phyloP scores from a whole-genome alignment of 1,140 invertebrate genomes.

The Ostrea edulis region DNA sequence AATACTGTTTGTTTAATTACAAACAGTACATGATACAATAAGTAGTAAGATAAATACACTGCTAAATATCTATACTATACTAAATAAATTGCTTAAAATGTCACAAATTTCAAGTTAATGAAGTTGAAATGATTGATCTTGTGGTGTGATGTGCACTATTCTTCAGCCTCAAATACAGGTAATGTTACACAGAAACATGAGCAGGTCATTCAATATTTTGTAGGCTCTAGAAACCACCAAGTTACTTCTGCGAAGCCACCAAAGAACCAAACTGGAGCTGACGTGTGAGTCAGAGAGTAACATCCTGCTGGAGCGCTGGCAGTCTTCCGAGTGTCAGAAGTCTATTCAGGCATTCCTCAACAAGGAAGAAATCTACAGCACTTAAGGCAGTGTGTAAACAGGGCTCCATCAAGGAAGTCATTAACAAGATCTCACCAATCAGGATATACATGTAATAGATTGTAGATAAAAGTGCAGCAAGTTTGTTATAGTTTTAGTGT shows the following conservation, averaged over 20 bases:
- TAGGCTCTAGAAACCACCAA: conserved; percentile 77
- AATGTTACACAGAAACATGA: neutral
- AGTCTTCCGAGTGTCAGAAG: conserved; percentile 81
- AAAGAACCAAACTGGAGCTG: conserved; percentile 79
- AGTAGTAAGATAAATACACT: no score
- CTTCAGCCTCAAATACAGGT: no score
- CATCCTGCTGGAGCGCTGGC: conserved; percentile 82
- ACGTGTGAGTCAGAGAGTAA: conserved; percentile 83
- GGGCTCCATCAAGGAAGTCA: neutral
- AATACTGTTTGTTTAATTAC: no score
- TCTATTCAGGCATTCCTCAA: conserved; percentile 71
- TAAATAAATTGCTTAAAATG: no score
- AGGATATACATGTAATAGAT: neutral
- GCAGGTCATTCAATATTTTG: conserved; percentile 32
- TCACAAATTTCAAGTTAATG: no score
- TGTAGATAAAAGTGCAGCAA: neutral
- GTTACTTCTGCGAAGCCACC: conserved; percentile 72
- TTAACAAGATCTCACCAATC: conserved; percentile 5
- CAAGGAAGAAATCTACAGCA: conserved; percentile 72
- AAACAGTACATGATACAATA: no score
- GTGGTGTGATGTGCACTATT: no score
- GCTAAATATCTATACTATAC: no score
- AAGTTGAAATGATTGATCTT: no score
- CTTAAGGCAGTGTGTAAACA: conserved; percentile 54
- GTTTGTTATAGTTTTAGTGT: neutral